Base-by-base conservation (phyloP, 2,113 vertebrate genomes). In the Sterrhoptilus dennistouni region DNA sequence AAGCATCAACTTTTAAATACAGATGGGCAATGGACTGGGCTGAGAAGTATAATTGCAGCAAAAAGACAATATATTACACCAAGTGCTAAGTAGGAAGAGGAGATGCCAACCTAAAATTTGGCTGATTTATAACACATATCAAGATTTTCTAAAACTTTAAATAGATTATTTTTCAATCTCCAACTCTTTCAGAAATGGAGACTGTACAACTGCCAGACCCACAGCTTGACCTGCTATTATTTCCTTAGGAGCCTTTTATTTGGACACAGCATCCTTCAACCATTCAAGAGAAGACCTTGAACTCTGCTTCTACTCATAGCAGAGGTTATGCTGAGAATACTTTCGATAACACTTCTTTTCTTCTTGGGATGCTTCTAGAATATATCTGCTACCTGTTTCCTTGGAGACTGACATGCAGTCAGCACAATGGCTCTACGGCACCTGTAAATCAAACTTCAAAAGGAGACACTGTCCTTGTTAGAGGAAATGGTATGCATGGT, bases 351-450 rank as follows among this genome's bases (percentile, higher is more conserved):
- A 60, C 20, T 86, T 83, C 93, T 96, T 96, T 93, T 96, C 76
- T 92, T 96, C 86, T 78, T 69, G 45, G 76, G 81, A 90, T 78
- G 90, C 83, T 94, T 97, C 96, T 94, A 60, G 92, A 93, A 97
- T 93, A 94, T 64, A 92, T 95, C 59, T 90, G 71, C 88, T 79
- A 40, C 68, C 77, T 59, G 97, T 97, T 97, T 96, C 97, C 97
- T 95, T 97, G 97, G 96, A 95, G 97, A 97, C 94, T 91, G 95
- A 74, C 71, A 90, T 50, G 44, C 45, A 95, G 83, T 60, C 83
- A 92, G 80, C 75, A 95, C 90, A 96, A 79, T 83, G 92, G 86
- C 70, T 92, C 83, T 93, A 6, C 8, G 72, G 71, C 92, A 90
- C 83, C 91, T 92, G 83, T 80, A 95, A 94, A 96, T 92, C 80